Percentiles rank a stretch among this genome's conserved stretches.
phyloP scores from a whole-genome alignment of 2,113 vertebrate genomes.

The Chionis minor region DNA sequence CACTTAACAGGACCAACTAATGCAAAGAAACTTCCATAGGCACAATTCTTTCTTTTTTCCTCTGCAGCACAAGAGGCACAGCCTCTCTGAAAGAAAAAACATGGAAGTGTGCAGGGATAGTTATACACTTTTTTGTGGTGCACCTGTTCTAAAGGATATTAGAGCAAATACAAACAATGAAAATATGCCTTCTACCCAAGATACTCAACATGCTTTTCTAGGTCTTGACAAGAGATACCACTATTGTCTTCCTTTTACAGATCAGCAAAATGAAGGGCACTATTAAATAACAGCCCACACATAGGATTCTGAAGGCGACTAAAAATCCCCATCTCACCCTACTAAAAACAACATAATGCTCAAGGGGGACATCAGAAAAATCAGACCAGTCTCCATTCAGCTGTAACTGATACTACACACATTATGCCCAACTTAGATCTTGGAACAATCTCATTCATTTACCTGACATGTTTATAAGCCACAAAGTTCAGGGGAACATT shows the following conservation, averaged over 20 bases:
- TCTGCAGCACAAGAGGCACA: not conserved
- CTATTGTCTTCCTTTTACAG: not conserved
- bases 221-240: not conserved
- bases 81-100: not conserved
- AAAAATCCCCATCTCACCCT: not conserved
- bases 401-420: not conserved
- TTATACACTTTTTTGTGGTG: not conserved
- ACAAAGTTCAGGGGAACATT: not conserved
- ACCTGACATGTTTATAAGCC: not conserved
- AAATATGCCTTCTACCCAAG: not conserved
- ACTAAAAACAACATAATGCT: not conserved
- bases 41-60: not conserved
- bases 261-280: not conserved
- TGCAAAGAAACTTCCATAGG: not conserved
- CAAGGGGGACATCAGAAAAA: not conserved
- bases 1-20: not conserved
- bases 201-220: not conserved
- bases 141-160: not conserved
- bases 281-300: not conserved
- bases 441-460: not conserved
- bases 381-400: not conserved
- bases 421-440: not conserved
- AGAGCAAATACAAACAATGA: not conserved
- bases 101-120: not conserved
- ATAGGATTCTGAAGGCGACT: accelerated